Conservation (phyloP, 2,888 invertebrate species). For the Nasonovia ribisnigri region DNA sequence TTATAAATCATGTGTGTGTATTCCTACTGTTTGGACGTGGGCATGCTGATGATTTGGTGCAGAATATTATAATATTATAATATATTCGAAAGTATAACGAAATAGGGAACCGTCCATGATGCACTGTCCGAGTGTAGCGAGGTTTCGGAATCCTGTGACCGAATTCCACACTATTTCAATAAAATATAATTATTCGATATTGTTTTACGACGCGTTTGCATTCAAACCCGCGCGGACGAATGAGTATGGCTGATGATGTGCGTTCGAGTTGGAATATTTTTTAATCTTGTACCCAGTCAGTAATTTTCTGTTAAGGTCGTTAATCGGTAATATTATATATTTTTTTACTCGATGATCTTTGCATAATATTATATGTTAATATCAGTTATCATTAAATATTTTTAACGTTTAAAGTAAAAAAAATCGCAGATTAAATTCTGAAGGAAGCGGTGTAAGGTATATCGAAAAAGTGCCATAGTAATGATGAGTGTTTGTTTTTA, state of each 20-base stretch:
- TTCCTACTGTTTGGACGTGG: neutral
- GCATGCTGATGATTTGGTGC: neutral
- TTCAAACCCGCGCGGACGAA: neutral
- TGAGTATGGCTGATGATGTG: neutral
- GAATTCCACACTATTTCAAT: neutral
- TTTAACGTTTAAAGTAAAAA: neutral
- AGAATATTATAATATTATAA: neutral
- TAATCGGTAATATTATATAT: neutral
- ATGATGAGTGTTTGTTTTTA: neutral
- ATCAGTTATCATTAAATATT: neutral
- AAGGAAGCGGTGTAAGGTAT: neutral
- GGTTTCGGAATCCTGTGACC: neutral
- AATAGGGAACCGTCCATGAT: neutral
- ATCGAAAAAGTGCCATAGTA: no score
- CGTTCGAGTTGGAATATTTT: neutral
- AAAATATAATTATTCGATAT: neutral
- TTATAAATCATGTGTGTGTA: neutral
- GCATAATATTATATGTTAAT: neutral
- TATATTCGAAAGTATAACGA: neutral
- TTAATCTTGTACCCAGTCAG: neutral
- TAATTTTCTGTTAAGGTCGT: neutral
- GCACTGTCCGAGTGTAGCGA: neutral
- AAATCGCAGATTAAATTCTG: neutral
- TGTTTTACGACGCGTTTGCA: neutral
- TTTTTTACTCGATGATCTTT: neutral